phyloP scores from a whole-genome alignment of 2,797 vertebrate species.

The Darevskia mixta region DNA sequence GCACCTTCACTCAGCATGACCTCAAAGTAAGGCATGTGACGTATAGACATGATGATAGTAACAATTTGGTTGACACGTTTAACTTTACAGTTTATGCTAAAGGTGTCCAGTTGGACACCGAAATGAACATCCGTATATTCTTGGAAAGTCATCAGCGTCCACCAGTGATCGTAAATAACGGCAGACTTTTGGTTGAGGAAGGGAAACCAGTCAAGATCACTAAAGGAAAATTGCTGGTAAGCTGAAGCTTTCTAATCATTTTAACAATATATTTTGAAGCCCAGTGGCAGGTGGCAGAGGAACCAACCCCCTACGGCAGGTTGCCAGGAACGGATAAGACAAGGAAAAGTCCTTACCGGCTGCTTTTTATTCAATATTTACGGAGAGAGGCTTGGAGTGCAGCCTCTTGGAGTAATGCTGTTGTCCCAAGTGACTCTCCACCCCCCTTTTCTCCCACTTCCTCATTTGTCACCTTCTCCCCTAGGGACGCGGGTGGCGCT shows the following conservation, averaged over 20 bases:
- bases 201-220: slow-evolving; percentile 88
- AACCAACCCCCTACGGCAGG: no score
- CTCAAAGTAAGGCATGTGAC: slow-evolving; percentile 80
- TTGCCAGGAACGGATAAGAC: no score
- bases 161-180: slow-evolving; percentile 80
- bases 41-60: slow-evolving; percentile 85
- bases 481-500: no score
- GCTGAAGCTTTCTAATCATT: slow-evolving; percentile 10
- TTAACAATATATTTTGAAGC: background rate
- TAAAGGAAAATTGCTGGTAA: slow-evolving; percentile 85
- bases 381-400: no score
- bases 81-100: slow-evolving; percentile 83
- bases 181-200: slow-evolving; percentile 88
- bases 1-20: slow-evolving; percentile 85
- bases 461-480: background rate
- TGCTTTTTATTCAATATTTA: no score
- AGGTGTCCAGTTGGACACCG: slow-evolving; percentile 71
- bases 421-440: no score
- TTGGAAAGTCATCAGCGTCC: slow-evolving; percentile 87
- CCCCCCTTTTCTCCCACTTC: no score
- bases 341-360: no score
- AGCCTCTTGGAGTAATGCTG: no score
- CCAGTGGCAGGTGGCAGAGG: no score
- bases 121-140: slow-evolving; percentile 82
- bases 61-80: slow-evolving; percentile 83